Evolutionary conservation across 23 tunicate species (phyloP).

Genomic region (Halocynthia roretzi): DNA sequence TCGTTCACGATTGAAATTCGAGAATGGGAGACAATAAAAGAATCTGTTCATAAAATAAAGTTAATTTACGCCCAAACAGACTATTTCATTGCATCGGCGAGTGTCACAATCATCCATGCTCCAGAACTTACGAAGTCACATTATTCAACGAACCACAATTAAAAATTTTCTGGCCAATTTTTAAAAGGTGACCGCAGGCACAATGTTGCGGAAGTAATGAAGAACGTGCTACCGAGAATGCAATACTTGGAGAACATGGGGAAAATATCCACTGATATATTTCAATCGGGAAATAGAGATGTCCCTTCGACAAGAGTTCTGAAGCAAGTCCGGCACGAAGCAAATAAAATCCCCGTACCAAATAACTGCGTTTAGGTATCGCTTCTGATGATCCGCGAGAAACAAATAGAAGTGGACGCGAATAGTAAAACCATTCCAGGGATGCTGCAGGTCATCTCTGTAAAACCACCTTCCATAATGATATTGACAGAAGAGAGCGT

Average conservation of each 20-base stretch:
- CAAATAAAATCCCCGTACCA: not conserved
- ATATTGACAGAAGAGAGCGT: slow-evolving; percentile 3
- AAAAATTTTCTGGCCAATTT: too few species aligned
- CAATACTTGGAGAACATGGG: not conserved
- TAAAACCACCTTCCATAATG: not conserved
- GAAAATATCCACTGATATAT: not conserved
- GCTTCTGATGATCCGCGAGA: not conserved
- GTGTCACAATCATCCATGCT: not conserved
- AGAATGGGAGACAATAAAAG: not conserved
- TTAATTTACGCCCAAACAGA: not conserved
- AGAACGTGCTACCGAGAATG: not conserved
- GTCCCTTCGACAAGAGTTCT: not conserved
- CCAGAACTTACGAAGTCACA: too few species aligned
- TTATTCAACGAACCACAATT: too few species aligned
- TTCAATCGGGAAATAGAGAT: slow-evolving; percentile 2
- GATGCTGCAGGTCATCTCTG: not conserved
- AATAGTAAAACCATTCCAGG: not conserved
- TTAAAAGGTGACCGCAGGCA: not conserved
- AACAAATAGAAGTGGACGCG: not conserved
- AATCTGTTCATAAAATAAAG: not conserved
- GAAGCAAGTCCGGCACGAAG: slow-evolving; percentile 1
- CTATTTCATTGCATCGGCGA: not conserved
- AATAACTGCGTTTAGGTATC: not conserved
- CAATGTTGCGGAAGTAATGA: not conserved
- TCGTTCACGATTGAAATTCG: not conserved